Conservation (phyloP, 2,888 invertebrate genomes). For the Drosophila maculinotata region DNA sequence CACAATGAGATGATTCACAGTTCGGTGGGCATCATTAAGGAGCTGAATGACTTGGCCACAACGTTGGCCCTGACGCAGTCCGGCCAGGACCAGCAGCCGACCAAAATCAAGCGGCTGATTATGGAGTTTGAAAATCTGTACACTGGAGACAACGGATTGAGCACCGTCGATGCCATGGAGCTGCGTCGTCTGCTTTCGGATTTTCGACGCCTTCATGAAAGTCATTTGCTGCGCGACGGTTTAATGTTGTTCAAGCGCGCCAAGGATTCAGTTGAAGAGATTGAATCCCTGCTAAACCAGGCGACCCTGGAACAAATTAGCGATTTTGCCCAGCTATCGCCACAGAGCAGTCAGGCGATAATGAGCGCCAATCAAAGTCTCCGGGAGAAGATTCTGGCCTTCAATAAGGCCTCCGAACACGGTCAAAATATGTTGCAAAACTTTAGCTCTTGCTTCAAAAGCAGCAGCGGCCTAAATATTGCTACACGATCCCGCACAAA, state of each 20-base stretch:
- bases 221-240: constrained; percentile 67
- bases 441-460: constrained; percentile 67
- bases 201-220: constrained; percentile 67
- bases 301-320: neutral
- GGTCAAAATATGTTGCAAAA: constrained; percentile 43
- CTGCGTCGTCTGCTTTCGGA: constrained; percentile 59
- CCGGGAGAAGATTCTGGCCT: constrained; percentile 65
- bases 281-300: constrained; percentile 45
- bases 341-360: neutral
- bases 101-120: constrained; percentile 70
- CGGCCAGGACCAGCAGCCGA: constrained; percentile 22
- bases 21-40: constrained; percentile 68
- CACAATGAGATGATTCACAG: constrained; percentile 63
- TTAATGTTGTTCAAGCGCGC: constrained; percentile 65
- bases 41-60: constrained; percentile 70
- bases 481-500: constrained; percentile 18
- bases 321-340: neutral
- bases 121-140: constrained; percentile 64
- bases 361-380: constrained; percentile 45
- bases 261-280: constrained; percentile 70
- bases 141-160: constrained; percentile 20
- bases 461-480: constrained; percentile 40
- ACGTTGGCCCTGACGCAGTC: constrained; percentile 26
- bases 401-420: constrained; percentile 53
- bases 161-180: constrained; percentile 37